phyloP scores from a whole-genome alignment of 2,113 vertebrate species.

The Buteo buteo region DNA sequence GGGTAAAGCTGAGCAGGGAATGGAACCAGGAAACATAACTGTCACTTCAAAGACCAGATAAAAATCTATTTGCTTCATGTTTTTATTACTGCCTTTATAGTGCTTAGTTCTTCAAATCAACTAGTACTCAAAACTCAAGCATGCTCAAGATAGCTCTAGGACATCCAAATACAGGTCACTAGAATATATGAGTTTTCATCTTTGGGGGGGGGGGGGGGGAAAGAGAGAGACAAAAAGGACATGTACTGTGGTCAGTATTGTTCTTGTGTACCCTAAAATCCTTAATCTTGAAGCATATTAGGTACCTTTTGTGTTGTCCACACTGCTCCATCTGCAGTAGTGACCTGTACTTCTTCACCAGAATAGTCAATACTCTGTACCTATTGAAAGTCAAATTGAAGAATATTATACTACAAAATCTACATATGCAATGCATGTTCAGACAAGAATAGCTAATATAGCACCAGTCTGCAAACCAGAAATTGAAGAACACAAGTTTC shows the following conservation, averaged over 20 bases:
- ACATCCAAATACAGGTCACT: not conserved
- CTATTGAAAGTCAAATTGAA: constrained; percentile 32
- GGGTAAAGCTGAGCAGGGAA: not conserved
- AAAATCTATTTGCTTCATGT: not conserved
- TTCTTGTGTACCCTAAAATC: not conserved
- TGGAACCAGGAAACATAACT: not conserved
- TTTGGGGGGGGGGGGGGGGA: not conserved
- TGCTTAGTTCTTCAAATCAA: not conserved
- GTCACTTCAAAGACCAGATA: not conserved
- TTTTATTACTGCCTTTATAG: not conserved
- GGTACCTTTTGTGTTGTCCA: constrained; percentile 89
- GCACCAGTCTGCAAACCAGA: not conserved
- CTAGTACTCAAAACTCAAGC: not conserved
- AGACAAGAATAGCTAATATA: not conserved
- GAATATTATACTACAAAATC: not conserved
- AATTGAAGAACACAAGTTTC: not conserved
- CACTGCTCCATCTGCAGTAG: constrained; percentile 76
- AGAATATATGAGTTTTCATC: not conserved
- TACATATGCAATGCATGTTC: not conserved
- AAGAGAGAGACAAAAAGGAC: not conserved
- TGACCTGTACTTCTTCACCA: constrained; percentile 84
- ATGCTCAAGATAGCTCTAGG: not conserved
- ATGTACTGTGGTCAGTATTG: not conserved
- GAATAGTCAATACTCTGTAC: constrained; percentile 87
- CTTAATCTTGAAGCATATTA: not conserved